Evolutionary conservation across 1,140 invertebrate genomes (phyloP).

Genomic region (Drosophila guanche): DNA sequence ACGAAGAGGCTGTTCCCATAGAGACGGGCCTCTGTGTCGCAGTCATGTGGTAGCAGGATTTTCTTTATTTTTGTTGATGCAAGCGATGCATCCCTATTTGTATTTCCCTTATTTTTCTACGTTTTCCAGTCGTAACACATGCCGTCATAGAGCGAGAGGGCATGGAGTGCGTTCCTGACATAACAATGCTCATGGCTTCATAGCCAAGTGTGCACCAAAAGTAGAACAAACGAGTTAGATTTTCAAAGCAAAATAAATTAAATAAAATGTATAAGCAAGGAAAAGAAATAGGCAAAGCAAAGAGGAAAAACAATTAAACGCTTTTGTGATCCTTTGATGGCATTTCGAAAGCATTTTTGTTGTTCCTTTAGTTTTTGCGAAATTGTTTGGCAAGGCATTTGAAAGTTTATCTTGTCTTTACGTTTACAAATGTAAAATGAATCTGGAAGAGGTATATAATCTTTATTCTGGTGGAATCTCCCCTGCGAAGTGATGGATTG

Average conservation of each 20-base stretch:
- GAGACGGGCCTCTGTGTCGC: neutral
- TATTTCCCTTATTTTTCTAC: neutral
- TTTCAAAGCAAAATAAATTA: conserved; percentile 37
- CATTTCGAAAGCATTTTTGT: conserved; percentile 24
- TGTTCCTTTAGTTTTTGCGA: neutral
- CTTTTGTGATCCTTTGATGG: conserved; percentile 37
- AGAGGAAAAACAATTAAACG: conserved; percentile 39
- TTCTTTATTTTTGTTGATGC: conserved; percentile 3
- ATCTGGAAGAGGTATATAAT: no score
- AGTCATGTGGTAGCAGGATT: conserved; percentile 2
- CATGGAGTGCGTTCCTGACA: conserved; percentile 33
- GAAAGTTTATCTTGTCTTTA: neutral
- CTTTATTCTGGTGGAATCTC: no score
- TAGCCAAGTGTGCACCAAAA: neutral
- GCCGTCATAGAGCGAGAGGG: conserved; percentile 1
- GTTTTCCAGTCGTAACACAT: conserved; percentile 43
- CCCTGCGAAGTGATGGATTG: no score
- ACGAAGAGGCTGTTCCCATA: no score
- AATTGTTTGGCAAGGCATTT: conserved; percentile 7
- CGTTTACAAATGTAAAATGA: neutral
- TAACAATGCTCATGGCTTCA: conserved; percentile 36
- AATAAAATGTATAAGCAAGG: conserved; percentile 24
- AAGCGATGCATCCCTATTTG: conserved; percentile 16
- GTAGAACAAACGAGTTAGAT: conserved; percentile 10
- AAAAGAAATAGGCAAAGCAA: conserved; percentile 1